Base-by-base conservation (phyloP, 2,797 vertebrate genomes). In the Gastrophryne carolinensis region DNA sequence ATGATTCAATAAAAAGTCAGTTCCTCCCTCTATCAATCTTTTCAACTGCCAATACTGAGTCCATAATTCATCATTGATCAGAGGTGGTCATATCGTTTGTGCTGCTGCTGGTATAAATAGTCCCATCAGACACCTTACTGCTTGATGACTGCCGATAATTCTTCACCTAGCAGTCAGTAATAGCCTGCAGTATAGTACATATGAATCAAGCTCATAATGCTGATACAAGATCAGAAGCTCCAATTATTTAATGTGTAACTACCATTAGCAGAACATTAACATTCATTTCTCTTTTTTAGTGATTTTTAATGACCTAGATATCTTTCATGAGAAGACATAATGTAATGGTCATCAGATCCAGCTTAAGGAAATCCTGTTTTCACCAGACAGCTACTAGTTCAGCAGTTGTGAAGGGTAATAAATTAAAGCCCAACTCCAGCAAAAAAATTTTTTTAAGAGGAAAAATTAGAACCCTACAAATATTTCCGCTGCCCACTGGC, bases 31-130 rank as follows among this genome's bases (percentile, higher is more conserved):
- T n/a, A n/a, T n/a, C 69, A 58, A 83, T 86, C 81, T 58, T 67
- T 83, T 86, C 78, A 61, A 52, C 73, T 86, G 54, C 72, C 80
- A 81, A 60, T 81, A 82, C 75, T 65, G 12, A 83, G 65, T 68
- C 72, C 71, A 79, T 83, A 81, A 86, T 88, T 84, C 80, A 76
- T 86, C 64, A 75, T 60, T 34, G 56, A 74, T 72, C 70, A 34
- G 27, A 73, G 70, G 0, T 79, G 66, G 27, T 53, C 58, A 73
- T 78, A 71, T 81, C 17, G 29, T 34, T 34, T 73, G 73, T 81
- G 53, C 75, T 79, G 69, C 79, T 83, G 65, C 69, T 81, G 72
- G 30, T 30, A n/a, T 26, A 56, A 50, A 79, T 3, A 1, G 79
- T 60, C 73, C 81, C 72, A 50, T 9, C 4, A 79, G 73, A 73